Evolutionary conservation across 2,797 vertebrate species (phyloP).

Genomic region (Pipistrellus kuhlii): DNA sequence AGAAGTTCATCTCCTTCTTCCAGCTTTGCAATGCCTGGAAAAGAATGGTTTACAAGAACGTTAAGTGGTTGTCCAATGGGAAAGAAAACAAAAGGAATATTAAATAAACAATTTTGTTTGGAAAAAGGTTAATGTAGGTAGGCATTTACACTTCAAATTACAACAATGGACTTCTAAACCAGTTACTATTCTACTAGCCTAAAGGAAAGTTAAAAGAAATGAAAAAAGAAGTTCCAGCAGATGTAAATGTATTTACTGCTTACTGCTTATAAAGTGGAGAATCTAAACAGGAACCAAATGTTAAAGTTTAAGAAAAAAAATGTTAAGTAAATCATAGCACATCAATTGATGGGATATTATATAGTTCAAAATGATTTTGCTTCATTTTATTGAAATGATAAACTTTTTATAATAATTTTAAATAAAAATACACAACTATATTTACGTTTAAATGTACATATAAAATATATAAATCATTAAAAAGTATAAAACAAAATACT

Average conservation of each 20-base stretch:
- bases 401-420: neutral
- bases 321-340: neutral
- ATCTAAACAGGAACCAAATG: neutral
- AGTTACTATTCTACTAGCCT: neutral
- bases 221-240: neutral
- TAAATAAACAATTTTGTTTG: neutral
- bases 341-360: neutral
- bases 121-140: neutral
- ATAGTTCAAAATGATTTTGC: neutral
- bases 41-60: slow-evolving; percentile 70
- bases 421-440: neutral
- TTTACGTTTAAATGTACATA: neutral
- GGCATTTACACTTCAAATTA: neutral
- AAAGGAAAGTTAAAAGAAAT: neutral
- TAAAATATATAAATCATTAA: neutral
- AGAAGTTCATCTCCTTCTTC: slow-evolving; percentile 95
- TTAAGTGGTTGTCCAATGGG: neutral
- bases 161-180: neutral
- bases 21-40: slow-evolving; percentile 94
- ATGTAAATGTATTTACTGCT: neutral
- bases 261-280: neutral
- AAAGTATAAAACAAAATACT: neutral
- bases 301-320: neutral
- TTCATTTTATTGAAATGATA: slow-evolving; percentile 12
- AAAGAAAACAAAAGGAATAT: no score